Conservation (phyloP, 2,797 vertebrate species). For the Manis javanica region DNA sequence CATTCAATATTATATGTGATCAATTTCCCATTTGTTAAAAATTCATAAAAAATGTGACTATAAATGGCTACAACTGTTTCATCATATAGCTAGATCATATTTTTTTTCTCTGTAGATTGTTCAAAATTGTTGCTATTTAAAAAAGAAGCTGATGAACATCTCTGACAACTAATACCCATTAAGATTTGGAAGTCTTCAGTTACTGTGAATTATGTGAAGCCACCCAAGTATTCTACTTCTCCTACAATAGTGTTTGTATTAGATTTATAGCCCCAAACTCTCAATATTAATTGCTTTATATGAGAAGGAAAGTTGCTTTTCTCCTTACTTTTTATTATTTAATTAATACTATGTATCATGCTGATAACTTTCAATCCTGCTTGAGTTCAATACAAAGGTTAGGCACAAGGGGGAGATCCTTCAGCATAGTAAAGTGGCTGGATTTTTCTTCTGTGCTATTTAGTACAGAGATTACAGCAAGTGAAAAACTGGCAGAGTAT, state of each 20-base stretch:
- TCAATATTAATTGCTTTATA: not conserved
- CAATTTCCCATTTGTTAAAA: not conserved
- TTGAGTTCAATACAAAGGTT: slow-evolving; percentile 62
- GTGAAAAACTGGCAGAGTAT: not conserved
- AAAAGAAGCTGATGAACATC: not conserved
- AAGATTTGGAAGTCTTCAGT: not conserved
- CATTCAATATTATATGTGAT: not conserved
- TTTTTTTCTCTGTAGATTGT: not conserved
- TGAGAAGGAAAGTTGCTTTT: not conserved
- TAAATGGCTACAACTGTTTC: not conserved
- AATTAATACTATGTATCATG: not conserved
- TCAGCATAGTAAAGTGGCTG: not conserved
- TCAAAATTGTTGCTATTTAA: not conserved
- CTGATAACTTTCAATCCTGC: not conserved
- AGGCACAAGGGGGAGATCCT: slow-evolving; percentile 65
- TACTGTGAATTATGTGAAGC: not conserved
- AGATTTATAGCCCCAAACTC: not conserved
- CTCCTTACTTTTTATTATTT: not conserved
- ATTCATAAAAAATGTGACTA: slow-evolving; percentile 7
- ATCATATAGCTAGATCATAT: not conserved
- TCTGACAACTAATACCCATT: not conserved
- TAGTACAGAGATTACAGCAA: slow-evolving; percentile 10
- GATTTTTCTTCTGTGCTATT: not conserved
- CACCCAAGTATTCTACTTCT: not conserved
- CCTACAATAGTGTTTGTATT: not conserved